Conservation (phyloP, 1,140 invertebrate species). For the Drosophila ananassae region DNA sequence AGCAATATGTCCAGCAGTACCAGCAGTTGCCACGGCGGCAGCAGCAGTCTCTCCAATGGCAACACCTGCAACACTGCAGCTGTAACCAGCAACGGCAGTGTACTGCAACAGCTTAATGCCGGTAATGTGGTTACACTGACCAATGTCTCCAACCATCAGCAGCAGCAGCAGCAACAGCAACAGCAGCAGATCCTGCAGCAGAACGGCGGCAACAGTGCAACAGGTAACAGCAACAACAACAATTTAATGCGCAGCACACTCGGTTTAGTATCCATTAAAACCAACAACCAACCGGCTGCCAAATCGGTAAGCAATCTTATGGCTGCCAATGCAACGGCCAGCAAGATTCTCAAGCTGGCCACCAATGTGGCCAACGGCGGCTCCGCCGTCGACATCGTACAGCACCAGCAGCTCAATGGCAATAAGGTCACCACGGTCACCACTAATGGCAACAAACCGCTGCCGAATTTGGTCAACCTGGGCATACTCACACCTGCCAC, state of each 20-base stretch:
- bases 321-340: conserved; percentile 80
- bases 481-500: conserved; percentile 85
- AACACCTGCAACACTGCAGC: conserved; percentile 30
- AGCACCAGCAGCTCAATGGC: conserved; percentile 56
- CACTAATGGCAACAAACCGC: conserved; percentile 53
- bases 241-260: conserved; percentile 83
- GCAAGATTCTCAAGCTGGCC: conserved; percentile 81
- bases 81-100: conserved; percentile 42
- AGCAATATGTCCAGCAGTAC: conserved; percentile 83
- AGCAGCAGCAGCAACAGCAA: conserved; percentile 30
- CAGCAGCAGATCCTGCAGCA: conserved; percentile 62
- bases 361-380: conserved; percentile 74
- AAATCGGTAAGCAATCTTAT: conserved; percentile 80
- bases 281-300: conserved; percentile 46
- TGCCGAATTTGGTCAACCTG: conserved; percentile 83
- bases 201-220: conserved; percentile 54
- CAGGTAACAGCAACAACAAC: conserved; percentile 83
- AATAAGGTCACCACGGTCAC: conserved; percentile 16
- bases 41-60: conserved; percentile 57
- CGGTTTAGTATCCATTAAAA: conserved; percentile 83
- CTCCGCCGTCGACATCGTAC: conserved; percentile 58
- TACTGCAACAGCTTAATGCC: conserved; percentile 70
- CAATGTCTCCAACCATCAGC: conserved; percentile 59
- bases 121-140: conserved; percentile 69
- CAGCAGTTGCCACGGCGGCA: conserved; percentile 76